phyloP scores from a whole-genome alignment of 1,140 invertebrate species.

The Teleogryllus occipitalis region DNA sequence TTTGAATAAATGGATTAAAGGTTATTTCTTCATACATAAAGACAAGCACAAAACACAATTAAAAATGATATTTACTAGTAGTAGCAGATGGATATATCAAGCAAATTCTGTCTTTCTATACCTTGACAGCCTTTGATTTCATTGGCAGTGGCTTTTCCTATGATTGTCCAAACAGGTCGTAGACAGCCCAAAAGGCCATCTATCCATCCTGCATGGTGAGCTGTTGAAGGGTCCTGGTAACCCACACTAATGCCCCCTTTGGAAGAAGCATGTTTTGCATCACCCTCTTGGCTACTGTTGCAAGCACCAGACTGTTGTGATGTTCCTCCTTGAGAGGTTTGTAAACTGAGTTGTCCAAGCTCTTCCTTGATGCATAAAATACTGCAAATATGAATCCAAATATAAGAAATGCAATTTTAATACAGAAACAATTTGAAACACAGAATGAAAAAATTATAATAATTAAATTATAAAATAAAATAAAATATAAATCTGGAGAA shows the following conservation, averaged over 20 bases:
- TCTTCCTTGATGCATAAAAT: slow-evolving; percentile 60
- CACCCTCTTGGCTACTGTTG: slow-evolving; percentile 12
- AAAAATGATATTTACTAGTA: too few species aligned
- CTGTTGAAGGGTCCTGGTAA: slow-evolving; percentile 11
- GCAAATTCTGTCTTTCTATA: neutral
- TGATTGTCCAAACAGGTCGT: slow-evolving; percentile 72
- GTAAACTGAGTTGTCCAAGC: slow-evolving; percentile 45
- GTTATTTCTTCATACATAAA: too few species aligned
- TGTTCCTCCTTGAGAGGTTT: slow-evolving; percentile 14
- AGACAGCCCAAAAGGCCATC: slow-evolving; percentile 79
- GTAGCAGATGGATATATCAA: too few species aligned
- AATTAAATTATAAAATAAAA: too few species aligned
- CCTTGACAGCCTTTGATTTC: slow-evolving; percentile 49
- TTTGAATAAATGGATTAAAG: too few species aligned
- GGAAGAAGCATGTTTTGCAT: neutral
- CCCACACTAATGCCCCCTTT: slow-evolving; percentile 18
- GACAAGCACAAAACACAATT: too few species aligned
- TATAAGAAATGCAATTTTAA: neutral
- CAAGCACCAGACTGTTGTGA: neutral
- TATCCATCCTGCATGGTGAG: slow-evolving; percentile 47
- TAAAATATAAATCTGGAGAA: too few species aligned
- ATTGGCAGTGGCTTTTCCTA: slow-evolving; percentile 64
- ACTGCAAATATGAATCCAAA: slow-evolving; percentile 38
- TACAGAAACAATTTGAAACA: too few species aligned
- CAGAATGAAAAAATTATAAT: too few species aligned